A percentile compares a stretch with the other conserved stretches of the same genome.
phyloP scores from a whole-genome alignment of 2,797 vertebrate species.

The Myotis planiceps region DNA sequence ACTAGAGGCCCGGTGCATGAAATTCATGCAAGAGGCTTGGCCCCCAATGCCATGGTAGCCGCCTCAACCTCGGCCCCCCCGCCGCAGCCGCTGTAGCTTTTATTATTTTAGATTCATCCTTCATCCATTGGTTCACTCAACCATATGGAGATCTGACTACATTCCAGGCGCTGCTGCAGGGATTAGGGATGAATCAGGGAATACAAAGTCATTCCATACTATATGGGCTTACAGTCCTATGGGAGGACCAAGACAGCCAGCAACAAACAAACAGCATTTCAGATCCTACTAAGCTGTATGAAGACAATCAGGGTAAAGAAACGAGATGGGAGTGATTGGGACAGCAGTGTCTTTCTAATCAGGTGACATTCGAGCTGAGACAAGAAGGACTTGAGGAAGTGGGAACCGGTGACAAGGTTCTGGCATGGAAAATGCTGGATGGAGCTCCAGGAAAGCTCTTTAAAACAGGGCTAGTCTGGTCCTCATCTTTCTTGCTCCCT shows the following conservation, averaged over 20 bases:
- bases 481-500: neutral
- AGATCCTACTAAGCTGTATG: neutral
- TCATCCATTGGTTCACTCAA: neutral
- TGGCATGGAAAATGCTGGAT: neutral
- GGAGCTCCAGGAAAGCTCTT: neutral
- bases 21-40: no score
- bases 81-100: no score
- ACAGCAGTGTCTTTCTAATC: neutral
- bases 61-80: no score
- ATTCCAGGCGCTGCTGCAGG: neutral
- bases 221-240: neutral
- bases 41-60: no score
- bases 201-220: neutral
- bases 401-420: neutral
- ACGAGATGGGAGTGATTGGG: neutral
- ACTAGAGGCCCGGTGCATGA: no score
- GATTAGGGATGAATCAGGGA: neutral
- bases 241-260: neutral
- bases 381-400: neutral
- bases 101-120: neutral
- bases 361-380: neutral
- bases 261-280: neutral
- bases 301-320: neutral
- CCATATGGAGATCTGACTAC: neutral
- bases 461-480: neutral